Evolutionary conservation across 2,797 vertebrate species (phyloP).

Genomic region (Thripadectes ignobilis): DNA sequence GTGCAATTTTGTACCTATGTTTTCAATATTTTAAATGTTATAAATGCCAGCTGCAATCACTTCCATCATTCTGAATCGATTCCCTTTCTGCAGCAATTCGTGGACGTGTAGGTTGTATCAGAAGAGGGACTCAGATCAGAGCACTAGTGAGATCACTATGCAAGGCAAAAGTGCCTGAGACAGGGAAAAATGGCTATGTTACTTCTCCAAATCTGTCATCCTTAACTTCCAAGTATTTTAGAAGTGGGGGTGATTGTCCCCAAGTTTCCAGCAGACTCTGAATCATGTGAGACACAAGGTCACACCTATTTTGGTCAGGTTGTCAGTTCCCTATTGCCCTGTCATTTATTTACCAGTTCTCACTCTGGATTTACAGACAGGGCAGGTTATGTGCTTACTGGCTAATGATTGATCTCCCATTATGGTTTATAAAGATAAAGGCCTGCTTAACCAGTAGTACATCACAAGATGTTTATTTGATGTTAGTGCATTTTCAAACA

Average conservation of each 20-base stretch:
- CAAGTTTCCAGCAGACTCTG: not conserved
- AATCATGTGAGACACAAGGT: not conserved
- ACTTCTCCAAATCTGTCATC: not conserved
- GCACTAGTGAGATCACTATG: not conserved
- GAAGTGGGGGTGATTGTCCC: not conserved
- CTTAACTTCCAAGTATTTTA: not conserved
- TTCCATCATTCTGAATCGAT: not conserved
- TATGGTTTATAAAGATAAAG: not conserved
- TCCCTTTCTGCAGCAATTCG: not conserved
- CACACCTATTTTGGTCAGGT: not conserved
- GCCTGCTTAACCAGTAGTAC: not conserved
- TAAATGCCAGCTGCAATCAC: accelerated
- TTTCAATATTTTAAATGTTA: not conserved
- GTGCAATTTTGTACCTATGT: not conserved
- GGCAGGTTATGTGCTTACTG: not conserved
- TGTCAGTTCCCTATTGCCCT: not conserved
- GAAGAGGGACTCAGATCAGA: not conserved
- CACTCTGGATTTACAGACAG: not conserved
- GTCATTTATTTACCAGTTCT: not conserved
- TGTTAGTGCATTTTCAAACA: not conserved
- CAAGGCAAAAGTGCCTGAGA: not conserved
- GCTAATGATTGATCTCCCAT: not conserved
- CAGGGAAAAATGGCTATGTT: not conserved
- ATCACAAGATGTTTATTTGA: not conserved
- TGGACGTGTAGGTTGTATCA: not conserved